A percentile compares a stretch with the other conserved stretches of the same genome.
These are phyloP conservation scores for Hemaris fuciformis DNA, from an alignment of 2,888 invertebrate genomes.

Conservation along the genomic window DNA sequence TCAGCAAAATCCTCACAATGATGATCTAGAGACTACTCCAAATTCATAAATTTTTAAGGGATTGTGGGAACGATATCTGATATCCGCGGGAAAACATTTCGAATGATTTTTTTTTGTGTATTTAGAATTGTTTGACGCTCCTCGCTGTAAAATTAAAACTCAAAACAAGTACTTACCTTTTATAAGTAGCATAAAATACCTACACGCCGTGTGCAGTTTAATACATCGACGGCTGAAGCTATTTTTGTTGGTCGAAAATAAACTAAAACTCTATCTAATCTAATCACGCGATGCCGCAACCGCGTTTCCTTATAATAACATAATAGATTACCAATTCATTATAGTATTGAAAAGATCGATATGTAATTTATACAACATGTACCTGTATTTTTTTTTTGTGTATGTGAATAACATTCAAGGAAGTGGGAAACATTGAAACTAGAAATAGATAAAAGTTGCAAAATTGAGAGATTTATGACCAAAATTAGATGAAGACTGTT, in stretches of 20 bases:
- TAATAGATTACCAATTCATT: neutral
- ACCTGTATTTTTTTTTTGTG: neutral
- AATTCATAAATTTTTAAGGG: too few relatives aligned
- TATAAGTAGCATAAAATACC: neutral
- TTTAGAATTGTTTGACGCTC: too few relatives aligned
- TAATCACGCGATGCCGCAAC: neutral
- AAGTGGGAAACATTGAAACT: neutral
- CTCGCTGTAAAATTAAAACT: too few relatives aligned
- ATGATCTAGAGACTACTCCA: too few relatives aligned
- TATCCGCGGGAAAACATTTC: too few relatives aligned
- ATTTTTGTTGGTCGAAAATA: neutral
- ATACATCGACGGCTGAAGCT: neutral
- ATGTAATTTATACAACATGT: neutral
- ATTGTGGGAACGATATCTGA: too few relatives aligned
- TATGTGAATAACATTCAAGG: neutral
- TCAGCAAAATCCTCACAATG: too few relatives aligned
- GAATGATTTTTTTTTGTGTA: too few relatives aligned
- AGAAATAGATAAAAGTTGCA: too few relatives aligned
- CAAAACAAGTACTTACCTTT: neutral
- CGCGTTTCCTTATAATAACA: neutral
- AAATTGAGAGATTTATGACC: too few relatives aligned
- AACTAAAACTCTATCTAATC: neutral
- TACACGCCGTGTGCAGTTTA: neutral
- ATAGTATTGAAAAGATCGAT: neutral
- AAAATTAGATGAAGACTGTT: too few relatives aligned